phyloP scores from a whole-genome alignment of 2,113 vertebrate species.

The Lampris megalopsis region DNA sequence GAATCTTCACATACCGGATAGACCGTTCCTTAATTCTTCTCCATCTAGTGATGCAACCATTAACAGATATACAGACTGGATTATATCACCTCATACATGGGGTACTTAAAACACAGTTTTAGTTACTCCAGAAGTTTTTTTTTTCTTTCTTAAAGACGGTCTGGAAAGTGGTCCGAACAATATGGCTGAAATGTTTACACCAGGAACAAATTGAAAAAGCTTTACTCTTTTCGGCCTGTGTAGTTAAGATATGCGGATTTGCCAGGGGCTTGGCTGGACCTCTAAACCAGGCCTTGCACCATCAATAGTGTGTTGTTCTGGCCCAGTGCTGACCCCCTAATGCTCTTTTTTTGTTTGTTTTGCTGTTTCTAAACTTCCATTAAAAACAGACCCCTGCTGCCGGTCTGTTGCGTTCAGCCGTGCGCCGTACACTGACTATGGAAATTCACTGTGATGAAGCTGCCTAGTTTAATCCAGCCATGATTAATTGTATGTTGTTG shows the following conservation, averaged over 20 bases:
- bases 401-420: neutral
- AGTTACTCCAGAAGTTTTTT: neutral
- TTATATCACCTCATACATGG: neutral
- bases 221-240: neutral
- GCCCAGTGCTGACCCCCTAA: neutral
- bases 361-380: too few species aligned
- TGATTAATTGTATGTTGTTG: constrained; percentile 6
- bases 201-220: neutral
- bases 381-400: too few species aligned
- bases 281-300: too few species aligned
- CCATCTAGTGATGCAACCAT: neutral
- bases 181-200: neutral
- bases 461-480: neutral
- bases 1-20: neutral
- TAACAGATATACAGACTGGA: neutral
- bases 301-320: too few species aligned
- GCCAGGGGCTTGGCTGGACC: too few species aligned
- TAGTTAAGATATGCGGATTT: neutral
- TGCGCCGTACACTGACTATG: neutral
- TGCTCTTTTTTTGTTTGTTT: neutral
- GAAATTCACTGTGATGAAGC: neutral
- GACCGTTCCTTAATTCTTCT: neutral
- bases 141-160: neutral
- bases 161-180: neutral
- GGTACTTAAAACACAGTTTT: neutral